A percentile compares a stretch with the other conserved stretches of the same genome.
These are phyloP conservation scores for Plebejus argus DNA, from an alignment of 2,888 invertebrate genomes.

Conservation along the genomic window DNA sequence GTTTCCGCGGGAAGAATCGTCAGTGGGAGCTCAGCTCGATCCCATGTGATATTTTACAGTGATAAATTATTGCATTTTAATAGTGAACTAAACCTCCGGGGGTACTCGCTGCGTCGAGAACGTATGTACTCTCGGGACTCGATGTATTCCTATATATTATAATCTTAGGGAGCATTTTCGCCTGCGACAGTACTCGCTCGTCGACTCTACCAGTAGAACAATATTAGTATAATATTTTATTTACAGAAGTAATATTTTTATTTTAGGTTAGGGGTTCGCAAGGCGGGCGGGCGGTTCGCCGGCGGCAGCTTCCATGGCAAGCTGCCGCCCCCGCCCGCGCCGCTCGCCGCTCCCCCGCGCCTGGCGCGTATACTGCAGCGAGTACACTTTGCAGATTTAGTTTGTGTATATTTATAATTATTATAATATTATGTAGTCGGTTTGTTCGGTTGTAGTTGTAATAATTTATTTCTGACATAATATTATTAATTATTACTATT, in stretches of 20 bases:
- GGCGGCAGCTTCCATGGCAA: constrained; percentile 3
- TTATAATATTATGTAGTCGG: not conserved
- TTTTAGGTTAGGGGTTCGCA: not conserved
- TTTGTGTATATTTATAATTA: not conserved
- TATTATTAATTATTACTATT: not conserved
- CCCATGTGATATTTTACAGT: constrained; percentile 26
- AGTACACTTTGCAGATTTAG: constrained; percentile 2
- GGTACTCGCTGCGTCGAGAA: not conserved
- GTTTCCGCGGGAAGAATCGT: constrained; percentile 1
- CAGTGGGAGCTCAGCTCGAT: constrained; percentile 19
- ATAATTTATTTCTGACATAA: constrained; percentile 26
- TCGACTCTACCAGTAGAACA: not conserved
- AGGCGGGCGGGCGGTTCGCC: not conserved
- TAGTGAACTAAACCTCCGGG: not conserved
- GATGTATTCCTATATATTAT: not conserved
- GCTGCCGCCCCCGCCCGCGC: not conserved
- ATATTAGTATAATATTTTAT: not conserved
- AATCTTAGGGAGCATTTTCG: not conserved
- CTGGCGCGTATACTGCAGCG: not conserved
- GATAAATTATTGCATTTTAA: constrained; percentile 26
- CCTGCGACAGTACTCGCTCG: not conserved
- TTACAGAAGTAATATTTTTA: not conserved
- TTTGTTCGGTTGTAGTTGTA: constrained; percentile 19
- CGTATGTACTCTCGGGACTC: not conserved
- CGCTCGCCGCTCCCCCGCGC: not conserved